Evolutionary conservation across 2,888 invertebrate species (phyloP).

Genomic region (Rugalucina vietnamica): DNA sequence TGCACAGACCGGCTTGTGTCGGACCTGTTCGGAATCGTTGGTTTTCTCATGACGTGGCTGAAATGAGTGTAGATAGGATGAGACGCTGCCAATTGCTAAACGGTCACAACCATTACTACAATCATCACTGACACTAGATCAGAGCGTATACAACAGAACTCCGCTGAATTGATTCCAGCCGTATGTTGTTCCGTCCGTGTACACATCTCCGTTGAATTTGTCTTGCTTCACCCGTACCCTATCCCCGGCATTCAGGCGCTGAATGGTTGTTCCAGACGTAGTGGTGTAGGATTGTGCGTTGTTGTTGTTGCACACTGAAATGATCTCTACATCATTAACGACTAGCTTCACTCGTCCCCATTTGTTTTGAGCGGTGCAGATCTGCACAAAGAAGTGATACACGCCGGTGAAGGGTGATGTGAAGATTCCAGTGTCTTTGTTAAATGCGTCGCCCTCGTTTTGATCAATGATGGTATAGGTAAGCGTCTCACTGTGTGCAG

Average conservation of each 20-base stretch:
- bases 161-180: neutral
- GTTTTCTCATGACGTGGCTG: too few relatives aligned
- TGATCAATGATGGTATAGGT: neutral
- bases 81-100: too few relatives aligned
- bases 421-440: neutral
- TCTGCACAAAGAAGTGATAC: neutral
- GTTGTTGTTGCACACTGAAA: neutral
- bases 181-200: neutral
- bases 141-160: neutral
- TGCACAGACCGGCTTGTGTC: too few relatives aligned
- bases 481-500: neutral
- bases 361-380: neutral
- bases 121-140: too few relatives aligned
- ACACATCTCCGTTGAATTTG: neutral
- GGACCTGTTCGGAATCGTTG: too few relatives aligned
- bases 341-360: neutral
- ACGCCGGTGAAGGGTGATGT: neutral
- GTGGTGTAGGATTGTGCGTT: neutral
- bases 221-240: neutral
- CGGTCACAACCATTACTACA: too few relatives aligned
- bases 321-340: neutral
- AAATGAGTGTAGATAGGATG: too few relatives aligned
- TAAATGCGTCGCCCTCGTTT: neutral
- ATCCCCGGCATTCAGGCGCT: neutral
- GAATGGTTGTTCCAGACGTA: neutral